Base-by-base conservation (phyloP, 1,140 invertebrate species). In the Chlorops oryzae region DNA sequence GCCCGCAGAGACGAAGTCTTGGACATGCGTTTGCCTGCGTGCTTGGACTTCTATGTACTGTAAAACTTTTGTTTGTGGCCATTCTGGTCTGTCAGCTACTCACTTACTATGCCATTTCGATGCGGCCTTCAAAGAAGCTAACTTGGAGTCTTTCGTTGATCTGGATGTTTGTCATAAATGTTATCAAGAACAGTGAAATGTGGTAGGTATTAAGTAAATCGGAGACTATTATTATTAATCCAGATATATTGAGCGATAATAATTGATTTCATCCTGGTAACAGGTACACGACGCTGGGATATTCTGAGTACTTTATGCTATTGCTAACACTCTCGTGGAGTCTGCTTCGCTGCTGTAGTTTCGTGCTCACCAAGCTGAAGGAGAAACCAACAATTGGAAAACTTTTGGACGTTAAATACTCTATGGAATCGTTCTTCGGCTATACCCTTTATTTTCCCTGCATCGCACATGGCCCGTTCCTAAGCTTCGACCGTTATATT, bases 371-470 rank as follows among this genome's bases (percentile, higher is more conserved):
- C 13, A 42, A n/a, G 3, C 27, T 39, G 10, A 38, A 45, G 0
- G 22, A 20, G 10, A 32, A 51, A 15, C 27, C 43, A 1, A 17
- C 23, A 5, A 10, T 17, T 21, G 37, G 46, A 32, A 28, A 18
- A 12, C 32, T 49, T 5, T 22, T 38, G 0, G 38, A 34, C 5
- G 12, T 24, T 5, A 32, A 25, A 22, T 37, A 50, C 7, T 40
- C 13, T 3, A 34, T 69, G 10, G 15, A 74, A 5, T 58, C 80
- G 21, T 77, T 79, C 53, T 59, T 85, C 18, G 78, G 81, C 24
- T 93, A 92, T 63, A 80, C 80, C 51, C 79, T 92, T 52, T 93
- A 94, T 70, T 78, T 92, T 34, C 90, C 90, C 22, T 75, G 83
- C 9, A 77, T 88, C 35, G 85, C 86, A 57, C 78, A 82, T 54